Base-by-base conservation (phyloP, 2,888 invertebrate genomes). In the Aphidoletes aphidimyza region DNA sequence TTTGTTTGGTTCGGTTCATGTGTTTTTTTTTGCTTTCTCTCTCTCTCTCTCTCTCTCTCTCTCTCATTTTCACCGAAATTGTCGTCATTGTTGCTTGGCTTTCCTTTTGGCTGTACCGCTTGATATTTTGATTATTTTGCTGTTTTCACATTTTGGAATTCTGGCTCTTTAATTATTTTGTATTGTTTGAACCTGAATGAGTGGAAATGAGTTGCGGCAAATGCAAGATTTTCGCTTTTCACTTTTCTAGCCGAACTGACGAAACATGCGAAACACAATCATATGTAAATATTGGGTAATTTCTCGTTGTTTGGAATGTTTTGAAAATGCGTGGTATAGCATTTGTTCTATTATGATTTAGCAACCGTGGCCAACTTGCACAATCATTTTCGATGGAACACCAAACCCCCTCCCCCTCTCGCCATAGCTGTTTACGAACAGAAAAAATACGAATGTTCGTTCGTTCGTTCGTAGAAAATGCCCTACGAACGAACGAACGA, bases 261-360 rank as follows among this genome's bases (percentile, higher is more conserved):
- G n/a, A n/a, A n/a, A n/a, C n/a, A n/a, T n/a, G n/a, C n/a, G n/a
- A n/a, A n/a, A n/a, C n/a, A n/a, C n/a, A n/a, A n/a, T n/a, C n/a
- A 54, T 54, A 22, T 54, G 54, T 22, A 54, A 54, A 54, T 54
- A 54, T 22, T 54, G 0, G n/a, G 54, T 54, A 54, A 54, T 54
- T 54, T 3, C 54, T 54, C 22, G 54, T 22, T 22, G 54, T 54
- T 54, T 54, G 54, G 2, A n/a, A n/a, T n/a, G n/a, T n/a, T n/a
- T n/a, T n/a, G n/a, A n/a, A n/a, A n/a, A 22, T 54, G 54, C 54
- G 19, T 47, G 47, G 19, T 14, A n/a, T n/a, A 47, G 9, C 47
- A 19, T 47, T 47, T 9, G 47, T 17, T 47, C 47, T 3, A 8
- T 39, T 39, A 39, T 39, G n/a, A n/a, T n/a, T n/a, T n/a, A n/a